Percentiles rank a stretch among this genome's conserved stretches.
Conservation (phyloP, 2,888 invertebrate species). For the Muscina levida region DNA sequence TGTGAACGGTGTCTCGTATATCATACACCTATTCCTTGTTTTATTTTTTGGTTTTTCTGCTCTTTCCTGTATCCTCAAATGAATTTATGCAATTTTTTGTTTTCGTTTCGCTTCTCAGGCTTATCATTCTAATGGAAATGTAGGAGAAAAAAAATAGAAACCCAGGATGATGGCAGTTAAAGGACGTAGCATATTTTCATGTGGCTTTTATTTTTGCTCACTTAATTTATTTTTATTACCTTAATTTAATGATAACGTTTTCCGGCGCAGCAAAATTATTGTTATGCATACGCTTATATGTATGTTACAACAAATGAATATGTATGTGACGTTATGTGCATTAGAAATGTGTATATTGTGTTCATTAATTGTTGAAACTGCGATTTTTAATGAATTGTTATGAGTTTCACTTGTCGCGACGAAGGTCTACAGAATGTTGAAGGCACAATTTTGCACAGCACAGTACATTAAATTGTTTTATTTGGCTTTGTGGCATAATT, state of each 20-base stretch:
- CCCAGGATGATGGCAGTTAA: background rate
- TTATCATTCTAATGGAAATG: conserved; percentile 37
- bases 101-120: background rate
- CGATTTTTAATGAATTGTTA: background rate
- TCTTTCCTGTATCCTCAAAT: background rate
- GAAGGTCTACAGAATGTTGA: no score
- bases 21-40: no score
- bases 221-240: conserved; percentile 21
- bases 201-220: background rate
- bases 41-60: background rate
- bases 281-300: no score
- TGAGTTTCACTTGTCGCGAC: background rate
- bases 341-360: no score
- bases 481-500: no score
- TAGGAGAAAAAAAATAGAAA: conserved; percentile 1
- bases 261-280: background rate
- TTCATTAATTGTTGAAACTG: conserved; percentile 1
- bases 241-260: conserved; percentile 19
- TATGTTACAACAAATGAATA: background rate
- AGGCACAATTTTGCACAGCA: no score
- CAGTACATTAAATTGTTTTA: no score
- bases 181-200: conserved; percentile 2
- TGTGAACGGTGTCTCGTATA: no score
- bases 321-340: background rate
- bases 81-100: conserved; percentile 33